Evolutionary conservation across 2,797 vertebrate species (phyloP).

Genomic region (Potorous gilbertii): DNA sequence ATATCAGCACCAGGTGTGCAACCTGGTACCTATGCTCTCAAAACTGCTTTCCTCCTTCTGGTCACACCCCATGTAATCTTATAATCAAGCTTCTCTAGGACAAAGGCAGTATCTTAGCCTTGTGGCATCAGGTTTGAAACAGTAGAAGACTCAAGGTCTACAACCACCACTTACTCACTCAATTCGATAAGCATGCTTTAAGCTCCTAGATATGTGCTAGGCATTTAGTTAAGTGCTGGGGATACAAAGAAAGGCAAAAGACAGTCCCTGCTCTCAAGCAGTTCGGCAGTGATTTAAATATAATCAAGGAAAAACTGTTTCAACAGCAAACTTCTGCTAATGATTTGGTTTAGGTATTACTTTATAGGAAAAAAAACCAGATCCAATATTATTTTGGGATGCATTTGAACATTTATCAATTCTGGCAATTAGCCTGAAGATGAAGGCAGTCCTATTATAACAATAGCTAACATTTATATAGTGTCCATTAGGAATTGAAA

Average conservation of each 20-base stretch:
- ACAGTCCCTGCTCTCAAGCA: background rate
- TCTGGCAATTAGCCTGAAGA: background rate
- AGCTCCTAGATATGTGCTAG: background rate
- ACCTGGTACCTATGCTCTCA: constrained; percentile 34
- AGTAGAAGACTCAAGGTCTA: background rate
- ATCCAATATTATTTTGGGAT: too few relatives aligned
- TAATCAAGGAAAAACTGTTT: background rate
- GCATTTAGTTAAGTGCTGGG: background rate
- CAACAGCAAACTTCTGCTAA: background rate
- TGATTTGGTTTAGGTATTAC: background rate
- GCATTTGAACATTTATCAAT: too few relatives aligned
- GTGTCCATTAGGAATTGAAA: background rate
- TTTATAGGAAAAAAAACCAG: background rate
- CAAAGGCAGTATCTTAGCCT: constrained; percentile 2
- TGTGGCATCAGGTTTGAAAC: constrained; percentile 40
- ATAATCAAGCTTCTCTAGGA: background rate
- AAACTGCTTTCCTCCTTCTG: constrained; percentile 25
- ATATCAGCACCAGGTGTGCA: background rate
- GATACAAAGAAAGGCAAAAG: background rate
- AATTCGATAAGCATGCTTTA: background rate
- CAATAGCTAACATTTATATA: background rate
- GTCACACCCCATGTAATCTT: constrained; percentile 42
- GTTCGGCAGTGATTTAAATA: background rate
- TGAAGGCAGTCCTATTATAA: too few relatives aligned
- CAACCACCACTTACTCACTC: background rate